Conservation (phyloP, 1,140 invertebrate genomes). For the Listronotus bonariensis region DNA sequence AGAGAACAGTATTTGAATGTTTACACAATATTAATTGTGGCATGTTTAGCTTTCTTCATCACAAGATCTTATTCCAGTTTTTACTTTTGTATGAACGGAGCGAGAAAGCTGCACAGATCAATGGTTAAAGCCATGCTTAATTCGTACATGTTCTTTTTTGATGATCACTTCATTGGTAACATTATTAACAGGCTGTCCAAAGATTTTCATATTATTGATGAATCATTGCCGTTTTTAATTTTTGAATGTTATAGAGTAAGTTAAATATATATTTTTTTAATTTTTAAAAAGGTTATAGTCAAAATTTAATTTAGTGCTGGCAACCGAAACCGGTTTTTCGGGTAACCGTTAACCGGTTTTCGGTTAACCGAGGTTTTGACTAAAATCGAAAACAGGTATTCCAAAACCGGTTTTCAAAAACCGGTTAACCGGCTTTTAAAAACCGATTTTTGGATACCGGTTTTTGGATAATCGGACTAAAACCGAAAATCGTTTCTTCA, state of each 20-base stretch:
- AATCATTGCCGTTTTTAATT: conserved; percentile 42
- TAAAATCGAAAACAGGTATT: too few relatives aligned
- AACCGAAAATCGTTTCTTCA: too few relatives aligned
- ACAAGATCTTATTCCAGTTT: conserved; percentile 51
- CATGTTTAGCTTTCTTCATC: conserved; percentile 62
- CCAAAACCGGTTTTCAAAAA: too few relatives aligned
- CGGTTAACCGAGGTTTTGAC: too few relatives aligned
- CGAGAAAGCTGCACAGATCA: conserved; percentile 40
- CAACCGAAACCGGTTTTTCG: too few relatives aligned
- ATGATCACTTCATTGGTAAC: conserved; percentile 45
- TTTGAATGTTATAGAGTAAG: conserved; percentile 44
- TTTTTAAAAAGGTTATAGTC: too few relatives aligned
- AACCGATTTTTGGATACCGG: too few relatives aligned
- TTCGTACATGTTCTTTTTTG: conserved; percentile 47
- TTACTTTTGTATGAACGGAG: conserved; percentile 35
- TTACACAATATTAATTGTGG: conserved; percentile 67
- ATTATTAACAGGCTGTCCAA: conserved; percentile 48
- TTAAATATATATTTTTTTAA: conserved; percentile 44
- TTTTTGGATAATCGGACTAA: too few relatives aligned
- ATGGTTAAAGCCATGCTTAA: conserved; percentile 40
- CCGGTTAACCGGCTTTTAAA: too few relatives aligned
- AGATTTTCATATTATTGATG: conserved; percentile 45
- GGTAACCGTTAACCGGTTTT: too few relatives aligned
- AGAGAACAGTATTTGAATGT: conserved; percentile 62
- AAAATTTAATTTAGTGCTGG: too few relatives aligned